Conservation (phyloP, 2,113 vertebrate genomes). For the Diglossa brunneiventris region DNA sequence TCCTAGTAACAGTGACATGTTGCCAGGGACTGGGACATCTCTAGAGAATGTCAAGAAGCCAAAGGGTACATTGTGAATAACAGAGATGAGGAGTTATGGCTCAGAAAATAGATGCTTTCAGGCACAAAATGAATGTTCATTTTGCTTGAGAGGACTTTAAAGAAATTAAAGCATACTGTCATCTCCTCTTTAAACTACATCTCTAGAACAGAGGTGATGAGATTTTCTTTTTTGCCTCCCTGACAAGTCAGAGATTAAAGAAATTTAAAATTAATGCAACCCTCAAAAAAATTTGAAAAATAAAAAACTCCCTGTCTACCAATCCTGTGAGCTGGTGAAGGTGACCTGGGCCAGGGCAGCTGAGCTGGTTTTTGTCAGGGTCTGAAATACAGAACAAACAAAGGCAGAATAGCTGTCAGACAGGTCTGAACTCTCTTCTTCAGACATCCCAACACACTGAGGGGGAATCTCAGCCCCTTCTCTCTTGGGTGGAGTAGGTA, state of each 20-base stretch:
- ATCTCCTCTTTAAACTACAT: not conserved
- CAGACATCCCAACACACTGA: not conserved
- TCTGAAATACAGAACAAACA: not conserved
- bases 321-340: not conserved
- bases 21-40: not conserved
- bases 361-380: not conserved
- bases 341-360: not conserved
- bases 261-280: not conserved
- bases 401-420: not conserved
- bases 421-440: not conserved
- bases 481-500: not conserved
- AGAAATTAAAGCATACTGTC: not conserved
- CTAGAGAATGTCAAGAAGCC: not conserved
- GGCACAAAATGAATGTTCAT: not conserved
- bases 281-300: not conserved
- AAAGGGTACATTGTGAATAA: not conserved
- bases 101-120: slow-evolving; percentile 1
- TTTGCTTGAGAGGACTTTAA: not conserved
- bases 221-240: not conserved
- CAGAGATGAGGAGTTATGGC: not conserved
- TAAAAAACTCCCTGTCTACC: not conserved
- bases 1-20: not conserved
- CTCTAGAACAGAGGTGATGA: not conserved
- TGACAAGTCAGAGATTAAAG: not conserved
- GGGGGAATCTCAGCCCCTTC: not conserved